Base-by-base conservation (phyloP, 2,888 invertebrate genomes). In the Dynastes tityus region DNA sequence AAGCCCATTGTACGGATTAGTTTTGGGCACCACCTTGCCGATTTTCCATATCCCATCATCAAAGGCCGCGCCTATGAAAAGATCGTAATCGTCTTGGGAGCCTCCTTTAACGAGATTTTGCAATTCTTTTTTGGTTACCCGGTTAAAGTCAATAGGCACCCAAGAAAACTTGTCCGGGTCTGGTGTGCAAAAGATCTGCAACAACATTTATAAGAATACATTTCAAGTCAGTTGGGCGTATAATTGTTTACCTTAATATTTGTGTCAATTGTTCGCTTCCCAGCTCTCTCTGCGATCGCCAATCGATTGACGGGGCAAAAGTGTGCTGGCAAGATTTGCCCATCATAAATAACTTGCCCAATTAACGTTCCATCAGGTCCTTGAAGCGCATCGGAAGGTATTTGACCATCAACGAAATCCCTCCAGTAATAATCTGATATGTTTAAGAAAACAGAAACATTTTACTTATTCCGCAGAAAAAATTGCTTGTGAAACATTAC, bases 21-120 rank as follows among this genome's bases (percentile, higher is more conserved):
- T 16, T 45, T 45, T 16, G 5, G 65, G 65, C 6, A 67, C 65
- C 13, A 67, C 65, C 40, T 65, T 65, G 2, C 65, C 65, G 16
- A 65, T 65, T 40, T 65, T 65, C 65, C 65, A 65, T 40, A 16
- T 40, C 4, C 65, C 65, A 9, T 65, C 65, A 2, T 40, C 16
- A 49, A 2, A 40, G 2, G 45, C 22, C 22, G 40, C 13, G 4
- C 65, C 65, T 5, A 67, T 67, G 45, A 16, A 67, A 45, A 67
- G 37, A 9, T 67, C 22, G 16, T 67, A 67, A 45, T 22, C 65
- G 22, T 67, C 40, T 37, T 67, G 65, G 0, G n/a, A 40, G 2
- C 65, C 65, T 16, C 65, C 65, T 6, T n/a, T 16, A 45, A 67
- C 6, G 11, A 8, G 45, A 22, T 67, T 22, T 22, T 22, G 40